Base-by-base conservation (phyloP, 2,113 vertebrate species). In the Clupea harengus region DNA sequence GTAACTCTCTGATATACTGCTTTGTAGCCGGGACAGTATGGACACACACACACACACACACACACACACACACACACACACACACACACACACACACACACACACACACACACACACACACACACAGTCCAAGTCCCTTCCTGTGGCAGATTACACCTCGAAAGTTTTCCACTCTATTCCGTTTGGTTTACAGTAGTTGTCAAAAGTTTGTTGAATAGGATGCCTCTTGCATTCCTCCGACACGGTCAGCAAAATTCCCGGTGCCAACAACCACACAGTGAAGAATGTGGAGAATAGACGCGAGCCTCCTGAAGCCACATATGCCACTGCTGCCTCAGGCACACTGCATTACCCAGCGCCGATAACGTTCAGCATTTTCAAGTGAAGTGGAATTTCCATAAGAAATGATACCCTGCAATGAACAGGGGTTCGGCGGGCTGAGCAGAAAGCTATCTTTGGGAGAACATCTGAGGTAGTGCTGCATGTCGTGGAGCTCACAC, bases 231-330 rank as follows among this genome's bases (percentile, higher is more conserved):
- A 32, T 78, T 17, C 25, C 13, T 78, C 72, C 7, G 11, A 39
- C 64, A 78, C 13, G 28, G 72, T 78, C 72, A 5, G 72, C 32
- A 78, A 78, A 28, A 4, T 15, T 11, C 1, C 5, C 32, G 10
- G 32, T 78, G 72, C 72, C 72, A 39, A 78, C 28, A 44, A 39
- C 72, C 72, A 78, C 72, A 78, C 6, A 39, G 28, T 2, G 10
- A 78, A 78, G 72, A 78, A 78, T 78, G 72, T 78, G 72, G 32
- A 78, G 72, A 78, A 78, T 18, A 78, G 28, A 32, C 72, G 28
- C 13, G 28, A 39, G 72, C 2, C 28, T 39, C 28, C 13, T 78
- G 32, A 7, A 17, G 28, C 72, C 25, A 39, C 72, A 78, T 39
- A 32, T 15, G 15, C 4, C 10, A 4, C 28, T 4, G n/a, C 28